Evolutionary conservation across 2,888 invertebrate genomes (phyloP).

Genomic region (Tolmerus cingulatus): DNA sequence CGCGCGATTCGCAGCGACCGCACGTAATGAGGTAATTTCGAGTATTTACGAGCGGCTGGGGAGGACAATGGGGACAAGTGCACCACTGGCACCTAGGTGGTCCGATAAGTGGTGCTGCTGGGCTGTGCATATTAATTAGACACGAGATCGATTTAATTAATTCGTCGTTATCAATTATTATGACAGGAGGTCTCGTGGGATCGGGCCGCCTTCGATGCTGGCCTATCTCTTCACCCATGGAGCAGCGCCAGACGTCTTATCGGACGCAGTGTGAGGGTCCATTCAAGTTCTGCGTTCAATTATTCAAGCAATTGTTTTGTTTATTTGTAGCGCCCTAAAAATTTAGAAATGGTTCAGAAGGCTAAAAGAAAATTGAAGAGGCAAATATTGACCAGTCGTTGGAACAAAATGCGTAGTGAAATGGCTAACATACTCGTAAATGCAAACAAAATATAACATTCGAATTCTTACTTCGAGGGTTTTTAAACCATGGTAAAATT

Average conservation of each 20-base stretch:
- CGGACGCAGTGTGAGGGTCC: not conserved
- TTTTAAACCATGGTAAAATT: too few species aligned
- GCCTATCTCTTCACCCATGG: not conserved
- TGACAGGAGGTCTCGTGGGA: conserved; percentile 7
- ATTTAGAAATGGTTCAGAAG: not conserved
- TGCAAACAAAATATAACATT: too few species aligned
- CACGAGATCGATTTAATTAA: conserved; percentile 3
- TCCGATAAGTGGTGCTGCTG: not conserved
- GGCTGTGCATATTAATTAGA: conserved; percentile 3
- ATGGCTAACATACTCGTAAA: too few species aligned
- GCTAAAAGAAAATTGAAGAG: not conserved
- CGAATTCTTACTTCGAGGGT: too few species aligned
- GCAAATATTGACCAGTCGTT: not conserved
- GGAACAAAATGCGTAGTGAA: not conserved
- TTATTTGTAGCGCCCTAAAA: not conserved
- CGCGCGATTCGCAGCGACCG: not conserved
- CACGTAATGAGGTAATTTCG: conserved; percentile 10
- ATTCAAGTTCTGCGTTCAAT: not conserved
- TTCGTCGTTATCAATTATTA: conserved; percentile 6
- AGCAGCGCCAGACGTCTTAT: conserved; percentile 13
- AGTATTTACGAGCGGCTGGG: not conserved
- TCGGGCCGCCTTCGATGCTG: not conserved
- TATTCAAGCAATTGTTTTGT: not conserved
- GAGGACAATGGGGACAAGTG: conserved; percentile 1
- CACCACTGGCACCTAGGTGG: not conserved